Evolutionary conservation across 2,113 vertebrate genomes (phyloP).

Genomic region (Phalacrocorax aristotelis): DNA sequence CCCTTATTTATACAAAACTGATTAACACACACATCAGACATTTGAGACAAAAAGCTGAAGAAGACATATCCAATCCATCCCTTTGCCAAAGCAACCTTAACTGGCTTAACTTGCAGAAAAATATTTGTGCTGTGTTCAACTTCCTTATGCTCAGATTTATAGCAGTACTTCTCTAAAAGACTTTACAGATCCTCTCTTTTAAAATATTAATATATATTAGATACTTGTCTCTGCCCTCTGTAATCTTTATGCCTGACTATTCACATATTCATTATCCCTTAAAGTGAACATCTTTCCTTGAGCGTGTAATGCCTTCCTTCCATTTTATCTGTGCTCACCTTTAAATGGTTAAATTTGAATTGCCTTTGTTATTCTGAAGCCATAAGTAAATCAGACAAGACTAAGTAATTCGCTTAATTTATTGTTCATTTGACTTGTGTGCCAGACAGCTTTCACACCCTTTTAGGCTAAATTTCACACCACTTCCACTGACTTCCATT

Average conservation of each 20-base stretch:
- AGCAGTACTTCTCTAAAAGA: background rate
- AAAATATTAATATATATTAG: background rate
- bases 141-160: background rate
- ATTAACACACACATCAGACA: background rate
- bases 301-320: background rate
- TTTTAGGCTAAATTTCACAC: background rate
- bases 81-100: background rate
- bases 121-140: background rate
- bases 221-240: background rate
- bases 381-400: background rate
- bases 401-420: background rate
- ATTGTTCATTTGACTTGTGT: background rate
- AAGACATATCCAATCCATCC: background rate
- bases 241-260: background rate
- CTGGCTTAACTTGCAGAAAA: background rate
- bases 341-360: background rate
- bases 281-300: background rate
- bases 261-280: background rate
- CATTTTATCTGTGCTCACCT: background rate
- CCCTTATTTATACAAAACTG: background rate
- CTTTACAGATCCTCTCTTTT: background rate
- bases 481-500: background rate
- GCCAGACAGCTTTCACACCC: background rate
- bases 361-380: background rate
- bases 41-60: background rate